phyloP scores from a whole-genome alignment of 2,888 invertebrate species.

The Nomada ferruginata region DNA sequence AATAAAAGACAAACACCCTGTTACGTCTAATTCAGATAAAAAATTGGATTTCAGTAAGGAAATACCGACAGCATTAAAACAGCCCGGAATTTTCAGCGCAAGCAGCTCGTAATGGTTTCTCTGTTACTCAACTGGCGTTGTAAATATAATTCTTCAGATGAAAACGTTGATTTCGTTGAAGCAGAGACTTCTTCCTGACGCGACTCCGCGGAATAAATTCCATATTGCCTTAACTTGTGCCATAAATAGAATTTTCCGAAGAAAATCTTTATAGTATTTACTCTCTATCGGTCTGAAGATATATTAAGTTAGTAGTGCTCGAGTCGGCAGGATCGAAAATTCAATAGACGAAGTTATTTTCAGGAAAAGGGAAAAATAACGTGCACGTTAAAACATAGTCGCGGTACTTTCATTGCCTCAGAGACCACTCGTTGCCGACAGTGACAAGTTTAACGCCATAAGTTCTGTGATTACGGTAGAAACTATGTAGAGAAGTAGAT shows the following conservation, averaged over 20 bases:
- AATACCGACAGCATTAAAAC: conserved; percentile 2
- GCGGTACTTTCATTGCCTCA: neutral
- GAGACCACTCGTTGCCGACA: too few species aligned
- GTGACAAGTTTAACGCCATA: too few species aligned
- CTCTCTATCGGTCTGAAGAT: neutral
- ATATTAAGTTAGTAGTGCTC: conserved; percentile 4
- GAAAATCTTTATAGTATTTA: neutral
- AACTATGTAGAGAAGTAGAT: too few species aligned
- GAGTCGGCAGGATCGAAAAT: neutral
- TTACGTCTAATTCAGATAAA: neutral
- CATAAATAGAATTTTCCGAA: conserved; percentile 17
- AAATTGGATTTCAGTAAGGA: neutral
- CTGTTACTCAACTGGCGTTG: neutral
- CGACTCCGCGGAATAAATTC: conserved; percentile 10
- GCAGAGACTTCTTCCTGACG: neutral
- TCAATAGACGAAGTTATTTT: conserved; percentile 7
- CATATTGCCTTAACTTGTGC: conserved; percentile 6
- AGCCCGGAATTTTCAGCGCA: neutral
- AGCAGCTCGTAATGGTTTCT: neutral
- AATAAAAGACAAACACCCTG: neutral
- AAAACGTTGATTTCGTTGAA: conserved; percentile 9
- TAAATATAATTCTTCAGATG: neutral
- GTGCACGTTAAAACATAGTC: conserved; percentile 1
- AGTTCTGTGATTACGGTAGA: too few species aligned
- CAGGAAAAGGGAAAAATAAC: neutral